Evolutionary conservation across 2,888 invertebrate genomes (phyloP).

Genomic region (Leucania comma): DNA sequence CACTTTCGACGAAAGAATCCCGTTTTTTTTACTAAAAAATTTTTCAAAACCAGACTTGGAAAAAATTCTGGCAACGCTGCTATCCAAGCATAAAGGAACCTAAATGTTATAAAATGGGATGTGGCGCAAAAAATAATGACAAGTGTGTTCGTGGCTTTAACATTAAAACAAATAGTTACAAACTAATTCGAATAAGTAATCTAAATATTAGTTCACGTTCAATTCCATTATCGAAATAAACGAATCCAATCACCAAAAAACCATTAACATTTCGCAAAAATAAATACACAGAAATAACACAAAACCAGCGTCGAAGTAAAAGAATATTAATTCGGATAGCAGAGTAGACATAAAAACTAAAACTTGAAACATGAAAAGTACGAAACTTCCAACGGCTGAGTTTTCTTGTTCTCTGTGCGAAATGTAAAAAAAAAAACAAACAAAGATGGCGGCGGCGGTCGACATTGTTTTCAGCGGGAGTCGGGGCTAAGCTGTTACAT

Average conservation of each 20-base stretch:
- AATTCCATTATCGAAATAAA: neutral
- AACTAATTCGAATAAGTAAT: neutral
- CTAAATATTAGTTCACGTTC: neutral
- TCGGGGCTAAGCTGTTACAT: slow-evolving; percentile 83
- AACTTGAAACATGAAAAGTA: slow-evolving; percentile 64
- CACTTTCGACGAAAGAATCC: too few relatives aligned
- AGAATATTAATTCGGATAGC: slow-evolving; percentile 48
- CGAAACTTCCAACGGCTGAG: slow-evolving; percentile 67
- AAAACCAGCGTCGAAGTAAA: slow-evolving; percentile 41
- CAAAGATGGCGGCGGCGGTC: slow-evolving; percentile 73
- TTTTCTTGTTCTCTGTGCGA: slow-evolving; percentile 70
- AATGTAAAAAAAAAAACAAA: slow-evolving; percentile 66
- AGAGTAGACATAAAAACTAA: slow-evolving; percentile 53
- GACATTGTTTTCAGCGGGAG: slow-evolving; percentile 80
- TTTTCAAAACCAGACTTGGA: too few relatives aligned
- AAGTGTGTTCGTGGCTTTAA: neutral
- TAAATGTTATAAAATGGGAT: too few relatives aligned
- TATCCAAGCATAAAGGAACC: too few relatives aligned
- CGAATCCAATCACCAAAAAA: slow-evolving; percentile 2
- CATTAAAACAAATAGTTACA: neutral
- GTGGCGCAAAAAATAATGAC: too few relatives aligned
- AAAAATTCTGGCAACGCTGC: too few relatives aligned
- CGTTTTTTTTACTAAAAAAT: too few relatives aligned
- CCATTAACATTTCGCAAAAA: slow-evolving; percentile 12
- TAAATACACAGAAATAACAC: slow-evolving; percentile 19